A percentile compares a stretch with the other conserved stretches of the same genome.
Evolutionary conservation across 2,113 vertebrate genomes (phyloP).

Genomic region (Leucosticte australis): DNA sequence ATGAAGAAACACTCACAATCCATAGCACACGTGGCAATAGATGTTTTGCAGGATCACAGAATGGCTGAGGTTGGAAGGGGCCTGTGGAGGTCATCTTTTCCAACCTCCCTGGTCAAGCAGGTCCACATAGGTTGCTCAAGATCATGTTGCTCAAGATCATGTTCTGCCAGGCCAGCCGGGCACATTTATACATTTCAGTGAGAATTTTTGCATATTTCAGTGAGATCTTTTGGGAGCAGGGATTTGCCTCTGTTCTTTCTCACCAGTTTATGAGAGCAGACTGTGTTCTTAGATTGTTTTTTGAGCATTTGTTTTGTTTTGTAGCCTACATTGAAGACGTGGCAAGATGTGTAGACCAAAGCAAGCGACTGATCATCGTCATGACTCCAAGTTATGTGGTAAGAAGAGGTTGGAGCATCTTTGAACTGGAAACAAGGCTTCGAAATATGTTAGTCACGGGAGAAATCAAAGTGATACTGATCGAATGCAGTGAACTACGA

Average conservation of each 20-base stretch:
- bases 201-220: not conserved
- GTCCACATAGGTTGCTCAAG: not conserved
- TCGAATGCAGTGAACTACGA: constrained; percentile 95
- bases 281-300: not conserved
- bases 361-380: constrained; percentile 96
- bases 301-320: constrained; percentile 62
- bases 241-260: not conserved
- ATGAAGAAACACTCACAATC: not conserved
- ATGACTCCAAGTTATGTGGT: constrained; percentile 98
- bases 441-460: constrained; percentile 95
- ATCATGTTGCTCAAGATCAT: not conserved
- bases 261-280: not conserved
- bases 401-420: constrained; percentile 98
- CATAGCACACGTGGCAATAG: accelerated
- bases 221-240: not conserved
- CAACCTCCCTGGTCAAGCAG: not conserved
- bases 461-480: constrained; percentile 98
- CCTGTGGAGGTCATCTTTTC: not conserved
- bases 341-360: constrained; percentile 97
- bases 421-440: constrained; percentile 97
- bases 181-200: not conserved
- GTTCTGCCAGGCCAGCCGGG: not conserved
- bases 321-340: constrained; percentile 98
- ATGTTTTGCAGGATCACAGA: not conserved
- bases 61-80: not conserved